These are phyloP conservation scores for Aquatica leii DNA, from an alignment of 2,888 invertebrate species.

Conservation along the genomic window DNA sequence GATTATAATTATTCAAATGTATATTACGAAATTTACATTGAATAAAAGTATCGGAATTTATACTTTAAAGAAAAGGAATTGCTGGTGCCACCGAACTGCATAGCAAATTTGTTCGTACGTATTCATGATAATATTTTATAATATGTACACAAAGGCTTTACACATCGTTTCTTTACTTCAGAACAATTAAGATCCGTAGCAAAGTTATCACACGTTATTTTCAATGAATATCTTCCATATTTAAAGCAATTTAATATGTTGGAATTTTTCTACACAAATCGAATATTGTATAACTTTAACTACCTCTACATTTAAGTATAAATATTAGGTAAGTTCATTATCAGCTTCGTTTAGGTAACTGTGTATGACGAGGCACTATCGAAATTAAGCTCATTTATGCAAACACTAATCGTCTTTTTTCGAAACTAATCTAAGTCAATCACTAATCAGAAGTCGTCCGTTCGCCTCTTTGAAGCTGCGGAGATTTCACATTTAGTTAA, in stretches of 20 bases:
- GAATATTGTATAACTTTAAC: conserved; percentile 14
- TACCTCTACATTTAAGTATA: conserved; percentile 27
- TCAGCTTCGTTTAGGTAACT: conserved; percentile 36
- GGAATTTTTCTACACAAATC: conserved; percentile 21
- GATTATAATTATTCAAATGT: no score
- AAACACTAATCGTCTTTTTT: conserved; percentile 56
- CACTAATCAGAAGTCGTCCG: conserved; percentile 38
- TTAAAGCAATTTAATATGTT: conserved; percentile 18
- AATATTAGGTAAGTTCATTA: conserved; percentile 26
- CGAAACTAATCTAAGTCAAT: conserved; percentile 43
- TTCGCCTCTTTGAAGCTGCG: conserved; percentile 38
- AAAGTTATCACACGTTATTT: conserved; percentile 14
- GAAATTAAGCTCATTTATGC: conserved; percentile 70
- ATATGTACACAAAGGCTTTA: conserved; percentile 9
- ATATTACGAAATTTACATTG: background rate
- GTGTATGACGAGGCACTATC: conserved; percentile 68
- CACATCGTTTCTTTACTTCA: conserved; percentile 9
- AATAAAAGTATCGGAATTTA: background rate
- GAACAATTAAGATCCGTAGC: conserved; percentile 13
- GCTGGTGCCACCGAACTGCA: background rate
- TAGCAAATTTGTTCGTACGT: background rate
- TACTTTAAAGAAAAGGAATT: background rate
- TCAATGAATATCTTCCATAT: conserved; percentile 10
- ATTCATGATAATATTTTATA: background rate
- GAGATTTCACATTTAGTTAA: conserved; percentile 29